These are phyloP conservation scores for Agrilus cyanescens DNA, from an alignment of 2,888 invertebrate genomes.

Conservation along the genomic window DNA sequence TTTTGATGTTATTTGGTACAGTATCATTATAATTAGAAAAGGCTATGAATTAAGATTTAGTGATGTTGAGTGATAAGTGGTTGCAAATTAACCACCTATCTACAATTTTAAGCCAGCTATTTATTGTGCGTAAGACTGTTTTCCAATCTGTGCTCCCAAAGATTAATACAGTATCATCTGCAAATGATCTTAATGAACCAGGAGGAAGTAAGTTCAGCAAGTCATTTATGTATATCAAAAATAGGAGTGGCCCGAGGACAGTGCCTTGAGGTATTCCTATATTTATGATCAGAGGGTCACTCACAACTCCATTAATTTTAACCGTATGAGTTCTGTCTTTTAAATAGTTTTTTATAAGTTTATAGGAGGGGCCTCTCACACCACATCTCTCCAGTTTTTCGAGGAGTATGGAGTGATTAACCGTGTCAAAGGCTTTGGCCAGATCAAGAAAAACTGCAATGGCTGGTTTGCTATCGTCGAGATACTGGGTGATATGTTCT, in stretches of 20 bases:
- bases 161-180: background rate
- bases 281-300: background rate
- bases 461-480: no score
- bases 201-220: background rate
- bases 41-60: no score
- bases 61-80: background rate
- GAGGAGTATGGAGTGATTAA: no score
- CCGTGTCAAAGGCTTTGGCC: no score
- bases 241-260: no score
- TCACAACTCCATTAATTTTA: background rate
- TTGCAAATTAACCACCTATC: background rate
- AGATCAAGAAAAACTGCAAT: no score
- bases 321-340: background rate
- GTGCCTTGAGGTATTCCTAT: no score
- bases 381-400: background rate
- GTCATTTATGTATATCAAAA: background rate
- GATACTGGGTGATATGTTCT: no score
- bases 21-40: no score
- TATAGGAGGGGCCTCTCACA: background rate
- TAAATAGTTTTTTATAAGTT: background rate
- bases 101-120: background rate
- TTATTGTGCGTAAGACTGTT: background rate
- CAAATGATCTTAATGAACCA: background rate
- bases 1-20: no score
- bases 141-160: background rate